Evolutionary conservation across 2,113 vertebrate species (phyloP).

Genomic region (Nycticryphes semicollaris): DNA sequence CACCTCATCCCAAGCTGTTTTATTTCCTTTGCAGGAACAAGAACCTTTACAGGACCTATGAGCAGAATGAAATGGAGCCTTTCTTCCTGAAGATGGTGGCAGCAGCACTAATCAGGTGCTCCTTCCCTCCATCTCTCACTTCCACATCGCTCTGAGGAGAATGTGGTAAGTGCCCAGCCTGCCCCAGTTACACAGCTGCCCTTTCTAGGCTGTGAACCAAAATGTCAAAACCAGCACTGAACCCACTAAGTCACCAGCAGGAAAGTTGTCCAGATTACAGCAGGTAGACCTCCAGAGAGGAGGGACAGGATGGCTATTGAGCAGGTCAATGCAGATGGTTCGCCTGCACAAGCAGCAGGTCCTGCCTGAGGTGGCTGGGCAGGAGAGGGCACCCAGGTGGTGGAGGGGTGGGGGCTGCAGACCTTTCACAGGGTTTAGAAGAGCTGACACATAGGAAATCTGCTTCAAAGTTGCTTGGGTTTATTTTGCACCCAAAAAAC

Average conservation of each 20-base stretch:
- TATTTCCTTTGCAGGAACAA: not conserved
- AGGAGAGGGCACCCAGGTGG: too few species aligned
- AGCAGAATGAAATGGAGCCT: not conserved
- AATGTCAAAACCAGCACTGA: not conserved
- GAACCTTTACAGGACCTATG: not conserved
- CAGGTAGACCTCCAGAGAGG: not conserved
- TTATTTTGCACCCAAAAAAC: not conserved
- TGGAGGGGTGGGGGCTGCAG: too few species aligned
- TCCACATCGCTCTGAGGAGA: not conserved
- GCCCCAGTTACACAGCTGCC: not conserved
- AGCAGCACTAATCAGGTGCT: not conserved
- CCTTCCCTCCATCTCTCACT: not conserved
- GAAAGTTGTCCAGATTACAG: not conserved
- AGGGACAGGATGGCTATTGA: not conserved
- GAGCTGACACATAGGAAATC: not conserved
- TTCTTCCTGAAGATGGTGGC: not conserved
- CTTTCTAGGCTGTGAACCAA: not conserved
- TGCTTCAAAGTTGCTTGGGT: not conserved
- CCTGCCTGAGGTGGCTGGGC: too few species aligned
- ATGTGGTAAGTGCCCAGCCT: fast-evolving
- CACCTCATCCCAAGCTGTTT: not conserved
- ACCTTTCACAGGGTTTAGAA: fast-evolving
- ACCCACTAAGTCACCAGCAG: not conserved
- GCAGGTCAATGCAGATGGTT: not conserved
- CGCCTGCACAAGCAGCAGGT: not conserved